phyloP scores from a whole-genome alignment of 2,888 invertebrate species.

The Autographa gamma region DNA sequence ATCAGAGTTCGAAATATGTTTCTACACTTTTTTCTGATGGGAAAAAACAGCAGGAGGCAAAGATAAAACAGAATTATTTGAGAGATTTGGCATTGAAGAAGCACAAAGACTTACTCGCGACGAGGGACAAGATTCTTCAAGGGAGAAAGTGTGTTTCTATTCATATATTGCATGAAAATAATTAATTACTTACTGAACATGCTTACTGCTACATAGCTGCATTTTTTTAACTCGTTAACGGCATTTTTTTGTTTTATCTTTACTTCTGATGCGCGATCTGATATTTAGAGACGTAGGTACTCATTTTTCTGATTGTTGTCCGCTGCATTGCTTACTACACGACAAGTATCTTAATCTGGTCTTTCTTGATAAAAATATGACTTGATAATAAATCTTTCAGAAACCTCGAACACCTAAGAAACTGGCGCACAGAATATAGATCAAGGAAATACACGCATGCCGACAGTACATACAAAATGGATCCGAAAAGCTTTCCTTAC shows the following conservation, averaged over 20 bases:
- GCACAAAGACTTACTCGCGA: slow-evolving; percentile 86
- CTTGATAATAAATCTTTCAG: slow-evolving; percentile 64
- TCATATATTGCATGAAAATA: neutral
- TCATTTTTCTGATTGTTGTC: no score
- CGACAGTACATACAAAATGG: slow-evolving; percentile 65
- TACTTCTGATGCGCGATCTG: no score
- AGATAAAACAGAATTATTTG: slow-evolving; percentile 78
- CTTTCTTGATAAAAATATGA: neutral
- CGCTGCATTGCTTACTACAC: no score
- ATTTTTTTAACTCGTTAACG: no score
- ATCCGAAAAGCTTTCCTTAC: slow-evolving; percentile 80
- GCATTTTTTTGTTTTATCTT: no score
- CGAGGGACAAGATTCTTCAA: slow-evolving; percentile 89
- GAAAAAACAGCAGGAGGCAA: slow-evolving; percentile 68
- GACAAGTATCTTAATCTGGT: no score
- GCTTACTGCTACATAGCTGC: no score
- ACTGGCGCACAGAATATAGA: slow-evolving; percentile 87
- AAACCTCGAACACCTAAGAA: slow-evolving; percentile 80
- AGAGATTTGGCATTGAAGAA: slow-evolving; percentile 88
- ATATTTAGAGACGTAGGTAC: no score
- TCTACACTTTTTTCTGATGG: slow-evolving; percentile 63
- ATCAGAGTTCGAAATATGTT: slow-evolving; percentile 82
- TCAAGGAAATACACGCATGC: slow-evolving; percentile 62
- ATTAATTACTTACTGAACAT: no score
- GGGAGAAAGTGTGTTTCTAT: slow-evolving; percentile 87